Conservation (phyloP, 2,113 vertebrate genomes). For the Malurus melanocephalus region DNA sequence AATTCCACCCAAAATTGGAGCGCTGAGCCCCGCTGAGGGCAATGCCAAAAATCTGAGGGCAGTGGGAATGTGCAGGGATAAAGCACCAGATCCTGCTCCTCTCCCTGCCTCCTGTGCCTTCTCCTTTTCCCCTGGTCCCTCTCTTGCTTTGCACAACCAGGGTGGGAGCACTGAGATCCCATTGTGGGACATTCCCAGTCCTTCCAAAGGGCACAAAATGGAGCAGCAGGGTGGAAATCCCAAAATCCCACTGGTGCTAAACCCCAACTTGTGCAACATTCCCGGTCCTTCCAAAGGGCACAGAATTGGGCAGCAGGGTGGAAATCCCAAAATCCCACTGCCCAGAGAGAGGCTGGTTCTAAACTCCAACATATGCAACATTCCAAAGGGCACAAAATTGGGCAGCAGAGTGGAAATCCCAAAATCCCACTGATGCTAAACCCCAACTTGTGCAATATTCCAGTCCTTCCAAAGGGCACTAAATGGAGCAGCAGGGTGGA, state of each 20-base stretch:
- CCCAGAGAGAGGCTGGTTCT: too few relatives aligned
- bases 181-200: fast-evolving
- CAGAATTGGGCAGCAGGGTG: too few relatives aligned
- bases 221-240: neutral
- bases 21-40: neutral
- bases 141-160: fast-evolving
- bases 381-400: too few relatives aligned
- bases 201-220: neutral
- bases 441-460: too few relatives aligned
- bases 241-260: fast-evolving
- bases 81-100: neutral
- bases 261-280: neutral
- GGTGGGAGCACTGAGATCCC: neutral
- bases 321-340: too few relatives aligned
- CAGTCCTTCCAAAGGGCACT: too few relatives aligned
- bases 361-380: too few relatives aligned
- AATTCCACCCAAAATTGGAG: neutral
- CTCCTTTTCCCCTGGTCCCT: neutral
- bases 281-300: too few relatives aligned
- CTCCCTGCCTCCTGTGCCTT: neutral
- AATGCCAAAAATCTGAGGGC: neutral
- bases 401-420: too few relatives aligned
- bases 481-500: too few relatives aligned
- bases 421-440: too few relatives aligned
- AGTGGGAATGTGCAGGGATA: neutral